Evolutionary conservation across 1,140 invertebrate genomes (phyloP), one percentile per base, ranked within the genome.

Genomic region (Diorhabda sublineata): DNA sequence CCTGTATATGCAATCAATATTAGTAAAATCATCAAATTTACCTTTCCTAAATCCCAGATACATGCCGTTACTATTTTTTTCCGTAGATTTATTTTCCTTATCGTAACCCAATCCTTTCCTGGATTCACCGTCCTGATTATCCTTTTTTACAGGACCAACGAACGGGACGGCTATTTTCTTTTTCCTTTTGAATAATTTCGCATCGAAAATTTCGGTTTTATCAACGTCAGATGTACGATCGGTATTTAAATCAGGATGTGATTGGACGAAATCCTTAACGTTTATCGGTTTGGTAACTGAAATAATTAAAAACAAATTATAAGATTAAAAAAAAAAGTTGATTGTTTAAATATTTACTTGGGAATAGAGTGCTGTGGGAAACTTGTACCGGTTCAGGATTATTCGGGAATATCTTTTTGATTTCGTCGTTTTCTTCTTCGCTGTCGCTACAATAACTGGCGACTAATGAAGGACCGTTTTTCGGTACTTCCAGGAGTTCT

Each of bases 401-500:
- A 41, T 73, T 72, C 26, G 72, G 74, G 67, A 77, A 78, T 45
- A 75, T 68, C 3, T 71, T 64, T 62, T 73, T 73, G 0, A 58
- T 42, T 65, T 70, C 68, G 61, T 75, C 69, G 9, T 60, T 67
- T 63, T 85, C 82, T 5, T 85, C 82, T 44, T 86, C 85, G 44
- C 76, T 76, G n/a, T 86, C 85, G 5, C 84, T 85, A n/a, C 2
- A 4, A 64, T 87, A 86, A 58, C 85, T 84, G 44, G 86, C 84
- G n/a, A 87, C 83, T 45, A 87, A 75, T 45, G 45, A 11, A n/a
- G 45, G 9, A 26, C 57, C 61, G 7, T 66, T 72, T 60, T 71
- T 60, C 5, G 58, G 26, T 57, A 56, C 45, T 41, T 64, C 47
- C 3, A 5, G 66, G 8, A 56, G 7, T 67, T 71, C 58, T 41